A percentile compares a stretch with the other conserved stretches of the same genome.
These are phyloP conservation scores for Ceratosolen fusciceps DNA, from an alignment of 1,140 invertebrate species.

Conservation along the genomic window DNA sequence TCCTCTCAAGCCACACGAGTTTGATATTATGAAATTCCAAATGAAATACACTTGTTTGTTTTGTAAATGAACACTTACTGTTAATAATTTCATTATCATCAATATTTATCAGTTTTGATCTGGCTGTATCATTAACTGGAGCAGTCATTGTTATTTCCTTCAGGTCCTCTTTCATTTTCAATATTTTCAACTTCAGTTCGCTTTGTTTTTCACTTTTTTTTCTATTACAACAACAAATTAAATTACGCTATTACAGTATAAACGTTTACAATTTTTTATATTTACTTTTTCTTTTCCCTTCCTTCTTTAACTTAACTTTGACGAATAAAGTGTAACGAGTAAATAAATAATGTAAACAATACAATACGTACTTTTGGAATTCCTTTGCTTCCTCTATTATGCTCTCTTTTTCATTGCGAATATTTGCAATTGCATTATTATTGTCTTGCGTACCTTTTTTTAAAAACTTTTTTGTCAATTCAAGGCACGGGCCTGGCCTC, in stretches of 20 bases:
- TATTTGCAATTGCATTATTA: slow-evolving; percentile 33
- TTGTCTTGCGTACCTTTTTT: slow-evolving; percentile 46
- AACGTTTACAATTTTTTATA: not conserved
- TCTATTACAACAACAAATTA: slow-evolving; percentile 40
- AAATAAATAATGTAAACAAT: not conserved
- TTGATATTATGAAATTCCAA: no score
- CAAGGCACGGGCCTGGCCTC: slow-evolving; percentile 45
- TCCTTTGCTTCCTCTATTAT: slow-evolving; percentile 48
- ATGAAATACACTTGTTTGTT: no score
- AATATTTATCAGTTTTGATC: slow-evolving; percentile 54
- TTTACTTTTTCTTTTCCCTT: slow-evolving; percentile 50
- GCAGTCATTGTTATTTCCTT: slow-evolving; percentile 44
- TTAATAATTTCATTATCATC: slow-evolving; percentile 56
- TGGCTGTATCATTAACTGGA: slow-evolving; percentile 53
- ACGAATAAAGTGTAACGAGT: no score
- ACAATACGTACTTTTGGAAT: slow-evolving; percentile 51
- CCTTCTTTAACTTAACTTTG: no score
- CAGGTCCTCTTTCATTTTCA: slow-evolving; percentile 54
- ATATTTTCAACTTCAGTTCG: slow-evolving; percentile 52
- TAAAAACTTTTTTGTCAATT: slow-evolving; percentile 53
- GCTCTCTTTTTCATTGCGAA: slow-evolving; percentile 44
- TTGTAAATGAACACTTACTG: slow-evolving; percentile 49
- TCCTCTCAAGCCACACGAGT: no score
- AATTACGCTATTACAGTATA: not conserved
- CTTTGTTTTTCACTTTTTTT: slow-evolving; percentile 48